Base-by-base conservation (phyloP, 2,797 vertebrate genomes). In the Melanotaenia parkinsoni region DNA sequence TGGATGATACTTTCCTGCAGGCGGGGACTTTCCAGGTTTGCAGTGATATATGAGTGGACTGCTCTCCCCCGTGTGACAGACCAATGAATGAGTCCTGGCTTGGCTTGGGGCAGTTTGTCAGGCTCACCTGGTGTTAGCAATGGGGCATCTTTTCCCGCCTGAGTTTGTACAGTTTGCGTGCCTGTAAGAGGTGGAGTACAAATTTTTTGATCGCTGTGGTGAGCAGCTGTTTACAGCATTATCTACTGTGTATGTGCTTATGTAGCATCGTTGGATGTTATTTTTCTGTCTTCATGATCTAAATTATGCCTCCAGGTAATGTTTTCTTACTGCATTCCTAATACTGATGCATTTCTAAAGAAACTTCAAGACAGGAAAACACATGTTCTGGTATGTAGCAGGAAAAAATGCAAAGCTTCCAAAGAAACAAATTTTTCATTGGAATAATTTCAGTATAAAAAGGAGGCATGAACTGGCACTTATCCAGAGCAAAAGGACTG, bases 401-500 rank as follows among this genome's bases (percentile, higher is more conserved):
- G 22, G 28, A 47, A 69, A 45, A 33, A 65, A 64, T 65, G 65
- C 35, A 80, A 67, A 45, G 35, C 62, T 75, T 65, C 38, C 37
- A 64, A 32, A 51, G 24, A 65, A 67, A 62, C 16, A 73, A 47
- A 76, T 45, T 63, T 63, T 30, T 8, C 14, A 37, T 7, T 59
- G 35, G n/a, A 61, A 77, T 75, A 84, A 73, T 63, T 14, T 82
- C 61, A 64, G 37, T 14, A 24, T 22, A 30, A 38, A 58, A 22
- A 53, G 3, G 30, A 54, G 40, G 58, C 28, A 30, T 68, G 51
- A 73, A 45, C 68, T 9, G 14, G 10, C 1, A 5, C 32, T 85
- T 91, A 74, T 76, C 86, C 85, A 81, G 86, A 74, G 80, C 37
- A 87, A 91, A 72, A 1, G 51, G 0, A 4, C 32, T 12, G 5